phyloP scores from a whole-genome alignment of 2,113 vertebrate genomes.

The Spilogale gracilis region DNA sequence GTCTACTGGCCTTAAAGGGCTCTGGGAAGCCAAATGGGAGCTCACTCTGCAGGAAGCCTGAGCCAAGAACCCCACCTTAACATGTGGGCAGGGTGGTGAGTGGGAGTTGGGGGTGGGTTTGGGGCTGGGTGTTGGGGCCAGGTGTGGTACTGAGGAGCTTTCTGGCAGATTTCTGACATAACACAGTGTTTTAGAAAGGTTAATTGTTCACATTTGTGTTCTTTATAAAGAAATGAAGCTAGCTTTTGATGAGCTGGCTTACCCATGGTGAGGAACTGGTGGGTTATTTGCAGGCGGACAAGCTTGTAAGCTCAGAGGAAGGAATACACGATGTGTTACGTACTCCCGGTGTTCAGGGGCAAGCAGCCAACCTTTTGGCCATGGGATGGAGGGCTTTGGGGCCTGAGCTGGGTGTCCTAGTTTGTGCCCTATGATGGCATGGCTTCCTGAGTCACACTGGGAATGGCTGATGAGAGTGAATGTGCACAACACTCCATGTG shows the following conservation, averaged over 20 bases:
- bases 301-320: neutral
- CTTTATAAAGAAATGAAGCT: neutral
- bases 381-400: neutral
- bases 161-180: neutral
- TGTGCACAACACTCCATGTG: neutral
- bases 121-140: neutral
- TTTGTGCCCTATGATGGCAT: accelerated
- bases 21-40: neutral
- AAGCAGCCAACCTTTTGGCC: neutral
- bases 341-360: neutral
- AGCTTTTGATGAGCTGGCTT: neutral
- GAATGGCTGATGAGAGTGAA: neutral
- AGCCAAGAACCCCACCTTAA: too few relatives aligned
- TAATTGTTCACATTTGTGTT: neutral
- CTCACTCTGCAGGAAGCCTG: neutral
- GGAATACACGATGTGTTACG: neutral
- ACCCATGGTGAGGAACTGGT: neutral
- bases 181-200: neutral
- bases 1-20: neutral
- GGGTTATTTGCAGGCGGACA: neutral
- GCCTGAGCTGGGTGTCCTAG: neutral
- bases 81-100: neutral
- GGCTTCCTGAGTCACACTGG: neutral
- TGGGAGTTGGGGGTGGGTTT: neutral
- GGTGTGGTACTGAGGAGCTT: neutral